phyloP scores from a whole-genome alignment of 2,113 vertebrate species.

The Alces alces region DNA sequence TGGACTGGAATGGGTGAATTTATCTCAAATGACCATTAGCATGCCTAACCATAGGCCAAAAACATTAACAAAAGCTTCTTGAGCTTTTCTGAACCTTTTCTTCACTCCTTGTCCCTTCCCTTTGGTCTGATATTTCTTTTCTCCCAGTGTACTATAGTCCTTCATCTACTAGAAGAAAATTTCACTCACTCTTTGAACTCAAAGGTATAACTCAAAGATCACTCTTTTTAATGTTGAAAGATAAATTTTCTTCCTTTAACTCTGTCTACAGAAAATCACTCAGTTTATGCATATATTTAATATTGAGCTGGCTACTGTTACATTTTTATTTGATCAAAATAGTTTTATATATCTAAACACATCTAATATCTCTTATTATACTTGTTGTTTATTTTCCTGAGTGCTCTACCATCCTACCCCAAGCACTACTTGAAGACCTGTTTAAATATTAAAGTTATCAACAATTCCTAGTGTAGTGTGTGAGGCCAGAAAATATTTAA shows the following conservation, averaged over 20 bases:
- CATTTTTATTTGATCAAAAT: not conserved
- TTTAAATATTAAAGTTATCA: not conserved
- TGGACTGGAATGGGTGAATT: not conserved
- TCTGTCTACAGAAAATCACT: not conserved
- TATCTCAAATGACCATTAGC: not conserved
- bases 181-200: not conserved
- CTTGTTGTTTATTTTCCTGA: not conserved
- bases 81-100: not conserved
- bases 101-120: not conserved
- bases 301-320: not conserved
- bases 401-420: not conserved
- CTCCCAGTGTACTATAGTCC: not conserved
- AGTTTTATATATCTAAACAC: not conserved
- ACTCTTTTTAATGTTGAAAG: not conserved
- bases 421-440: not conserved
- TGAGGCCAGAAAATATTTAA: not conserved
- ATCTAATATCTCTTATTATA: not conserved
- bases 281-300: not conserved
- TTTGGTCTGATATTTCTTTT: not conserved
- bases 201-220: not conserved
- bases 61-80: fast-evolving
- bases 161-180: not conserved
- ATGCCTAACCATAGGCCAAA: not conserved
- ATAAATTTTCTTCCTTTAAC: not conserved
- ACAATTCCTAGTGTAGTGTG: not conserved